Evolutionary conservation across 1,140 invertebrate genomes (phyloP).

Genomic region (Cotesia chilonis): DNA sequence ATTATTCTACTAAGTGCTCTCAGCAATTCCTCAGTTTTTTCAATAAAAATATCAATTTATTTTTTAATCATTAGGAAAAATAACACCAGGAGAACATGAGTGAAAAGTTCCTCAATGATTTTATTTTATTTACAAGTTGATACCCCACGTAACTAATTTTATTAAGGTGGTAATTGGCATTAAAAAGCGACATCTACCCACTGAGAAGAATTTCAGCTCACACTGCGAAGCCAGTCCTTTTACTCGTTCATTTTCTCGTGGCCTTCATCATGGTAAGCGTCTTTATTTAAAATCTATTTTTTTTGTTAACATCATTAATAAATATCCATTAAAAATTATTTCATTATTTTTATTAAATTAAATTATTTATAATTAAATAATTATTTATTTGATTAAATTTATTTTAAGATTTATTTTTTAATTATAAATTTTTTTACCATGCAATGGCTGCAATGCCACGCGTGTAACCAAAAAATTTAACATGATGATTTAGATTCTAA

Average conservation of each 20-base stretch:
- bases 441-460: constrained; percentile 25
- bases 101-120: no score
- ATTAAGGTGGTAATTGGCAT: not conserved
- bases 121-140: no score
- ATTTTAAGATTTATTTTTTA: not conserved
- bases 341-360: not conserved
- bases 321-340: constrained; percentile 17
- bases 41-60: no score
- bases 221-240: not conserved
- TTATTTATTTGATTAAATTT: constrained; percentile 12
- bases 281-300: constrained; percentile 12
- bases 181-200: not conserved
- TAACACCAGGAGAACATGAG: no score
- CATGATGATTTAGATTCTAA: constrained; percentile 62
- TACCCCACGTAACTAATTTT: not conserved
- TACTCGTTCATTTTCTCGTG: constrained; percentile 49
- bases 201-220: not conserved
- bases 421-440: constrained; percentile 3
- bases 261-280: constrained; percentile 46
- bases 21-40: no score
- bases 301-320: constrained; percentile 19
- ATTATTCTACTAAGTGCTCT: no score
- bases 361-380: not conserved
- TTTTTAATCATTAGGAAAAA: no score
- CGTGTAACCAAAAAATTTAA: constrained; percentile 13